Evolutionary conservation across 2,888 invertebrate species (phyloP).

Genomic region (Lasioglossum figueresi): DNA sequence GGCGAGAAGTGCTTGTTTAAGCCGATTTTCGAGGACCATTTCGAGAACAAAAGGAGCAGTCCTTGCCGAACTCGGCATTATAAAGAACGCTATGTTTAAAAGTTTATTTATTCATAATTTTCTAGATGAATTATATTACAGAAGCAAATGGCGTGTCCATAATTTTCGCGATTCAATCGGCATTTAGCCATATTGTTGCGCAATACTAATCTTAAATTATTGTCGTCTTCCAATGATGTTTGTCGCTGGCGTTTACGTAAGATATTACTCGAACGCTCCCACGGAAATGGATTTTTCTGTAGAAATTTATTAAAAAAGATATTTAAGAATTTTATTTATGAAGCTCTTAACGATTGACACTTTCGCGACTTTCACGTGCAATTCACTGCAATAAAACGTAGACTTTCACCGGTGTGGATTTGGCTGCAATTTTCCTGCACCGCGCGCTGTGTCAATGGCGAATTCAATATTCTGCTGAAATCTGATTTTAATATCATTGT

Average conservation of each 20-base stretch:
- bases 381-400: conserved; percentile 32
- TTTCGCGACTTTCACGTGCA: conserved; percentile 27
- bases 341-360: not conserved
- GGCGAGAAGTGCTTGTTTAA: too few species aligned
- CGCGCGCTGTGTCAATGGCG: not conserved
- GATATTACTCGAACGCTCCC: not conserved
- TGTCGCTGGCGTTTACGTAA: not conserved
- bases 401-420: conserved; percentile 30
- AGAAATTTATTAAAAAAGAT: not conserved
- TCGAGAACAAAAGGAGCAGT: too few species aligned
- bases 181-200: not conserved
- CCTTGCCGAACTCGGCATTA: too few species aligned
- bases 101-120: not conserved
- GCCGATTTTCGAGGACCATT: too few species aligned
- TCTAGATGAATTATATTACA: not conserved
- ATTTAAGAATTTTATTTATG: not conserved
- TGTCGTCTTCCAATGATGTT: not conserved
- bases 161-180: too few species aligned
- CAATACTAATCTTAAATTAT: not conserved
- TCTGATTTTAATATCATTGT: too few species aligned
- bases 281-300: not conserved
- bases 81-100: not conserved
- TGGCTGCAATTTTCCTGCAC: not conserved
- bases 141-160: not conserved
- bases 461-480: too few species aligned